Evolutionary conservation across 92 coral and sea anemone genomes (phyloP).

Genomic region (Desmophyllum pertusum): DNA sequence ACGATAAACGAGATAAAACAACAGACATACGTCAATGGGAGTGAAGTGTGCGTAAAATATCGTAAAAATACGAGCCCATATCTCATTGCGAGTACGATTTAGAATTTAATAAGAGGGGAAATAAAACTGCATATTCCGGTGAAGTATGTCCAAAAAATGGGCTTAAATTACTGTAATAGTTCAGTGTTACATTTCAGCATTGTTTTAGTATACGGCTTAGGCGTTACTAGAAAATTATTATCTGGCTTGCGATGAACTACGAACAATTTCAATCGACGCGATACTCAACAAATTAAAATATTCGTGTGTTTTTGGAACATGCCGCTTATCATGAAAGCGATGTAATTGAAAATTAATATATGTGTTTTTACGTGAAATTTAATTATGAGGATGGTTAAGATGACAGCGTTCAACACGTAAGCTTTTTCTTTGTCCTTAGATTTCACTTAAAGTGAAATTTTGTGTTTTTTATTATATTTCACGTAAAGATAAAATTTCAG

Average conservation of each 20-base stretch:
- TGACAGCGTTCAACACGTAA: neutral
- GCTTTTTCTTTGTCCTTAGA: neutral
- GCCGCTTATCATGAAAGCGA: neutral
- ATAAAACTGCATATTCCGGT: neutral
- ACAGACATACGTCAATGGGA: neutral
- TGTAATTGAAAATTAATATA: neutral
- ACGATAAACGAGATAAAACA: neutral
- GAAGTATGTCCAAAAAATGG: neutral
- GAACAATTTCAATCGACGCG: neutral
- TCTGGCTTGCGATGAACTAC: too few species aligned
- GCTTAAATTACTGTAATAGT: neutral
- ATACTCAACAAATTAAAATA: neutral
- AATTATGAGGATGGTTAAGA: slow-evolving; percentile 1
- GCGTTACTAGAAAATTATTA: too few species aligned
- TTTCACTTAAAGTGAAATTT: neutral
- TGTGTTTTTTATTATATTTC: neutral
- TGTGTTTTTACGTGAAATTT: neutral
- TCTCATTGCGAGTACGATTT: too few species aligned
- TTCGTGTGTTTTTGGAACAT: neutral
- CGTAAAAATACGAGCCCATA: neutral
- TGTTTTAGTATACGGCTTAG: too few species aligned
- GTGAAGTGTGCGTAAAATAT: neutral
- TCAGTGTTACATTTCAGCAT: too few species aligned
- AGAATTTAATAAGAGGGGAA: too few species aligned
- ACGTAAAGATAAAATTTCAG: neutral